Percentiles rank a stretch among this genome's conserved stretches.
Evolutionary conservation across 2,888 invertebrate species (phyloP).

Genomic region (Minunthozetes semirufus): DNA sequence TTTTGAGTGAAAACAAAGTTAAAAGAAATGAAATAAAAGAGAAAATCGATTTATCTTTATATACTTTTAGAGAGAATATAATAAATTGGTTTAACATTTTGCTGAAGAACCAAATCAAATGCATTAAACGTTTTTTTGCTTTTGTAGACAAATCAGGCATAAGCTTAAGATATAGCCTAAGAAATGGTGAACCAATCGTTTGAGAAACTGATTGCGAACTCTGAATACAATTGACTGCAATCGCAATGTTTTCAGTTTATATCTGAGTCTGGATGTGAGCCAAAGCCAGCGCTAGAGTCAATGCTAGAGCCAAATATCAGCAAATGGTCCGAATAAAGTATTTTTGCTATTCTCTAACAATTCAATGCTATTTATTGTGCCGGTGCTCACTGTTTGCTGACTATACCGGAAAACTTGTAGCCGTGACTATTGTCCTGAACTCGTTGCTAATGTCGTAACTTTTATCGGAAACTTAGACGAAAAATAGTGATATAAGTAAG

Average conservation of each 20-base stretch:
- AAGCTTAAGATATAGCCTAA: constrained; percentile 18
- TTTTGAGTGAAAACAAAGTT: too few species aligned
- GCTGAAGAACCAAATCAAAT: neutral
- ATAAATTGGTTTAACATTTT: neutral
- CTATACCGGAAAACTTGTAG: constrained; percentile 19
- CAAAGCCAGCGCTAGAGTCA: too few species aligned
- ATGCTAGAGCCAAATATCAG: too few species aligned
- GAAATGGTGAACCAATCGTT: neutral
- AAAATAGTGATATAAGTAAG: constrained; percentile 22
- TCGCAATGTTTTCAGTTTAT: neutral
- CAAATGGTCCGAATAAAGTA: constrained; percentile 23
- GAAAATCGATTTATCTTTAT: neutral
- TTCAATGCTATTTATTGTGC: constrained; percentile 4
- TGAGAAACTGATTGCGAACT: constrained; percentile 12
- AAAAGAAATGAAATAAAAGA: too few species aligned
- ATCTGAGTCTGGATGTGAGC: neutral
- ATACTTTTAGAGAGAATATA: neutral
- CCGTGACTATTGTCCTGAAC: constrained; percentile 16
- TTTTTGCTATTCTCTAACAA: neutral
- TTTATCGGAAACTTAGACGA: constrained; percentile 2
- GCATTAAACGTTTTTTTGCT: neutral
- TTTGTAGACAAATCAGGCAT: constrained; percentile 7
- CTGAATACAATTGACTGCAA: neutral
- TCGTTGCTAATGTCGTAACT: constrained; percentile 2
- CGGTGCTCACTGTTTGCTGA: constrained; percentile 12